A percentile compares a stretch with the other conserved stretches of the same genome.
phyloP scores from a whole-genome alignment of 1,140 invertebrate species.

The Penaeus vannamei region DNA sequence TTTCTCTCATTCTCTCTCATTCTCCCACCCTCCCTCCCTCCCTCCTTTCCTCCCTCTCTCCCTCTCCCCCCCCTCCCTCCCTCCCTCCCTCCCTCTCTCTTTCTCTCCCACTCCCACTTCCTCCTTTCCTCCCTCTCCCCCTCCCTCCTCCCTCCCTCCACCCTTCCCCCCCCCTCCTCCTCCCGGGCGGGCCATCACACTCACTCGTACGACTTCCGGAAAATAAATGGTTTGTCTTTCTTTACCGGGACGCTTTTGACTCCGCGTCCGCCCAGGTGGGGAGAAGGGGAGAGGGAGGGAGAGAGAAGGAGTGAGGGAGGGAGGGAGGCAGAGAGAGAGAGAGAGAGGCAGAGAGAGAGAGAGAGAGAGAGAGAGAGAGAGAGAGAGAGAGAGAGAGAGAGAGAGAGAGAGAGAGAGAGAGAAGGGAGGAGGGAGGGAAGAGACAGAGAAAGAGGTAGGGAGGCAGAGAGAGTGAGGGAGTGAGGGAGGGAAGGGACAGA shows the following conservation, averaged over 20 bases:
- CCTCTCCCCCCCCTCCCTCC: neutral
- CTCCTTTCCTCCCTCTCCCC: neutral
- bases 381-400: neutral
- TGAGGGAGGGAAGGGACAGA: neutral
- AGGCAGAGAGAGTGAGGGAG: neutral
- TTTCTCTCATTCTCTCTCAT: neutral
- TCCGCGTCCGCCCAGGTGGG: neutral
- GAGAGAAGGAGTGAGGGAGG: too few relatives aligned
- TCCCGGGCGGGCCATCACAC: neutral
- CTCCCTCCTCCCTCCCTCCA: neutral
- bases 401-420: neutral
- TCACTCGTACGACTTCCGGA: neutral
- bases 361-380: too few relatives aligned
- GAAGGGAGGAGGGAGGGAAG: neutral
- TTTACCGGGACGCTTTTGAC: too few relatives aligned
- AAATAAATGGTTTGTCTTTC: constrained; percentile 5
- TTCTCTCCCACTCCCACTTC: neutral
- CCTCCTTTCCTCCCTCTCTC: neutral
- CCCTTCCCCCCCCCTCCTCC: neutral
- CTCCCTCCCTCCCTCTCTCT: neutral
- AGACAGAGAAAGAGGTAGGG: constrained; percentile 10
- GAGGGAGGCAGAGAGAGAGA: neutral
- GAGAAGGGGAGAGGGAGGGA: neutral
- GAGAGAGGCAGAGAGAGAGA: neutral
- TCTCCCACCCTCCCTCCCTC: neutral